phyloP scores from a whole-genome alignment of 1,140 invertebrate species.

The Drosophila bocki region DNA sequence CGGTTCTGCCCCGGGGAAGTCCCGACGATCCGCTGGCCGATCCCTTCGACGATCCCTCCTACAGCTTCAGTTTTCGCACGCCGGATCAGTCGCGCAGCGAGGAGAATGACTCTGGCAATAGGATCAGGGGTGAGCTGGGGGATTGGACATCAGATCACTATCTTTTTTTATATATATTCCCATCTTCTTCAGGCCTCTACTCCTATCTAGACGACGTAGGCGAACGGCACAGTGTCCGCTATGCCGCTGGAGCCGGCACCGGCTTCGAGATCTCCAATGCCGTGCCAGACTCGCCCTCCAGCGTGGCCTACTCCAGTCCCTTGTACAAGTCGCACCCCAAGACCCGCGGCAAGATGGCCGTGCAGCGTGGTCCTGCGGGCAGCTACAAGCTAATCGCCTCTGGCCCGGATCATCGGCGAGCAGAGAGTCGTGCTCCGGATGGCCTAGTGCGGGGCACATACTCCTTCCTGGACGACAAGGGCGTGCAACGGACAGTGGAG shows the following conservation, averaged over 20 bases:
- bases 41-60: constrained; percentile 90
- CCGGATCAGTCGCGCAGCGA: constrained; percentile 89
- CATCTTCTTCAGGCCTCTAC: constrained; percentile 86
- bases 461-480: constrained; percentile 91
- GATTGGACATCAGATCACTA: rapidly evolving
- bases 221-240: constrained; percentile 89
- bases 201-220: constrained; percentile 90
- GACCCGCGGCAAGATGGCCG: constrained; percentile 77
- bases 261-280: constrained; percentile 90
- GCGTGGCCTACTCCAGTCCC: constrained; percentile 74
- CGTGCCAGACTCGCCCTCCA: constrained; percentile 87
- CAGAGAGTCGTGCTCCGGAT: constrained; percentile 89
- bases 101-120: constrained; percentile 87
- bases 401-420: constrained; percentile 89
- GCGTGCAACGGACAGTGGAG: constrained; percentile 89
- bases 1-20: constrained; percentile 87
- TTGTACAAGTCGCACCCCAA: constrained; percentile 75
- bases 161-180: no score
- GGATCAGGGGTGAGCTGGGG: constrained; percentile 86
- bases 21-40: constrained; percentile 89
- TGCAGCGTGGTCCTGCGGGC: constrained; percentile 75
- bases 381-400: constrained; percentile 88
- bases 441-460: constrained; percentile 90
- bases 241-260: constrained; percentile 89
- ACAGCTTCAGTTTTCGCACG: constrained; percentile 88